These are phyloP conservation scores for Pyrocephalus nanus DNA, from an alignment of 2,797 vertebrate genomes.

Conservation along the genomic window DNA sequence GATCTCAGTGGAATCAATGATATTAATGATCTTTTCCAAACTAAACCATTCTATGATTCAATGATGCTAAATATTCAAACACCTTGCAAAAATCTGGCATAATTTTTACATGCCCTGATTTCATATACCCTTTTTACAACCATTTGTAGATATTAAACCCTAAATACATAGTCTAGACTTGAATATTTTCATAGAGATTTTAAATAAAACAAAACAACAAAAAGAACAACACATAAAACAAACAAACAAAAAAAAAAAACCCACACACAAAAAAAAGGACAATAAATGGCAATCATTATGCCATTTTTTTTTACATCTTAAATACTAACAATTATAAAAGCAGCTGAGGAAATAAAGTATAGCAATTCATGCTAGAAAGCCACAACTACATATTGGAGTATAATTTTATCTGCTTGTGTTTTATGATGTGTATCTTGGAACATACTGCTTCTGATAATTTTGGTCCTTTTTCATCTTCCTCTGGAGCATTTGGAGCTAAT, in stretches of 20 bases:
- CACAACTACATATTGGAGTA: not conserved
- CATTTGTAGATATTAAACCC: not conserved
- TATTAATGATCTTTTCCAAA: not conserved
- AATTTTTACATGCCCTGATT: not conserved
- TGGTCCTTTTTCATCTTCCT: not conserved
- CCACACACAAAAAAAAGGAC: not conserved
- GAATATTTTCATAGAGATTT: not conserved
- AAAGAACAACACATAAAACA: not conserved
- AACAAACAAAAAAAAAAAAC: too few relatives aligned
- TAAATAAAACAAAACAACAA: not conserved
- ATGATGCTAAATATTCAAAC: not conserved
- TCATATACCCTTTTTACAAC: not conserved
- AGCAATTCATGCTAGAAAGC: not conserved
- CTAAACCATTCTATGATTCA: not conserved
- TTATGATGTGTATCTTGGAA: not conserved
- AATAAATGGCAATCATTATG: not conserved
- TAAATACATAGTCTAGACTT: accelerated
- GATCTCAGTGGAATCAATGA: too few relatives aligned
- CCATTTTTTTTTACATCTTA: not conserved
- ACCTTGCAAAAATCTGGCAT: not conserved
- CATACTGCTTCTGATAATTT: not conserved
- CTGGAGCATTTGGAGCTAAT: not conserved
- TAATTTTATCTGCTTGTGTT: not conserved
- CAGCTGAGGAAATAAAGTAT: not conserved
- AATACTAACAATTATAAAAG: not conserved